These are phyloP conservation scores for Monodelphis domestica DNA, from an alignment of 2,797 vertebrate genomes.

Conservation along the genomic window DNA sequence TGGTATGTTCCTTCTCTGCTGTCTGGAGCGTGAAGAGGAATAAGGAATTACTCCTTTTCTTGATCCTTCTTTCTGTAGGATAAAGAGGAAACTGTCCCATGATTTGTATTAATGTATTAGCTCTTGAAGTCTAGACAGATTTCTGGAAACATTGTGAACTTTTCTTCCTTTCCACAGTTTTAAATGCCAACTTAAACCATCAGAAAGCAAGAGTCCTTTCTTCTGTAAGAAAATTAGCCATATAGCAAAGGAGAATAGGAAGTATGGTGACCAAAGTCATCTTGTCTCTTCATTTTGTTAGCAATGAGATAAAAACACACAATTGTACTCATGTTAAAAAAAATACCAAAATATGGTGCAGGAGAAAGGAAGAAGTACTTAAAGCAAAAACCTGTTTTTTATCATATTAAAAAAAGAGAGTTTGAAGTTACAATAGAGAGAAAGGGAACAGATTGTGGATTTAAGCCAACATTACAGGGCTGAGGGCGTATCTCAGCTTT, in stretches of 20 bases:
- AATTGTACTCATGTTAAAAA: not conserved
- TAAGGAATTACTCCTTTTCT: not conserved
- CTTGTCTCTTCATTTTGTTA: not conserved
- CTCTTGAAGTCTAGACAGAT: constrained; percentile 5
- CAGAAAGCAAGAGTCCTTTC: constrained; percentile 3
- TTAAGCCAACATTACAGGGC: not conserved
- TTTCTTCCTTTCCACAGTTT: not conserved
- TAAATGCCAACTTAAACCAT: constrained; percentile 24
- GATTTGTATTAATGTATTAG: constrained; percentile 43
- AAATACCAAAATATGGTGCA: not conserved
- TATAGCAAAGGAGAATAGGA: not conserved
- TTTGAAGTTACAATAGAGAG: not conserved
- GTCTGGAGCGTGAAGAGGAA: constrained; percentile 44
- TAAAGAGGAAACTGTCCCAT: constrained; percentile 23
- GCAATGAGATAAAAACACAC: not conserved
- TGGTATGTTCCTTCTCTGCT: constrained; percentile 9
- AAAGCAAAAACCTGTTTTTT: not conserved
- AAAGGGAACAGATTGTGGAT: not conserved
- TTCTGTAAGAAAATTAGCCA: not conserved
- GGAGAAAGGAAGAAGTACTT: not conserved
- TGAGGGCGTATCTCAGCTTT: not conserved
- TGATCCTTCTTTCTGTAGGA: not conserved
- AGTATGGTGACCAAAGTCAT: not conserved
- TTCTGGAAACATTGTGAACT: constrained; percentile 52
- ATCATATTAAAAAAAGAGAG: constrained; percentile 3